Evolutionary conservation across 2,888 invertebrate species (phyloP).

Genomic region (Standfussiana lucernea): DNA sequence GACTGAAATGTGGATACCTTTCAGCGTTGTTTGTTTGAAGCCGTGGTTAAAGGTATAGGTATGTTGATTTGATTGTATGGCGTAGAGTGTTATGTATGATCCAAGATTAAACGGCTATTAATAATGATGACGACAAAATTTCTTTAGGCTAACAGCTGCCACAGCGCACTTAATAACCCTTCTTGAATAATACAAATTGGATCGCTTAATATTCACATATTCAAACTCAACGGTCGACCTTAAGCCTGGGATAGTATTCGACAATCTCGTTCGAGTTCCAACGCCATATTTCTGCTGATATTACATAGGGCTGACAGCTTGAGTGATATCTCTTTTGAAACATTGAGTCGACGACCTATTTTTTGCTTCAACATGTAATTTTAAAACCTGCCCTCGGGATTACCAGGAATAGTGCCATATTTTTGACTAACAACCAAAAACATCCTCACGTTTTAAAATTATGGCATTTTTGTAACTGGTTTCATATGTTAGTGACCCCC

Average conservation of each 20-base stretch:
- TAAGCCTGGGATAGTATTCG: conserved; percentile 50
- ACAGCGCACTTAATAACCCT: conserved; percentile 40
- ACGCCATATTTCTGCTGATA: conserved; percentile 21
- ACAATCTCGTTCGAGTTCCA: conserved; percentile 36
- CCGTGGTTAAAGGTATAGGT: neutral
- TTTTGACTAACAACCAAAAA: conserved; percentile 73
- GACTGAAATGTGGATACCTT: conserved; percentile 26
- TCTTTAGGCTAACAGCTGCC: conserved; percentile 31
- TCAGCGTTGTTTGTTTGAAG: conserved; percentile 4
- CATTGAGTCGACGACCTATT: conserved; percentile 55
- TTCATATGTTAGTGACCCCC: conserved; percentile 82
- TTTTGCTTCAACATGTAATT: conserved; percentile 54
- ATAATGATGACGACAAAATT: conserved; percentile 12
- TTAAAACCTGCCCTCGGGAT: conserved; percentile 51
- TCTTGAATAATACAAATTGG: conserved; percentile 48
- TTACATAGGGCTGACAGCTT: conserved; percentile 43
- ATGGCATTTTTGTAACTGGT: conserved; percentile 82
- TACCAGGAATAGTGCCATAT: conserved; percentile 76
- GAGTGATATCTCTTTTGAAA: conserved; percentile 50
- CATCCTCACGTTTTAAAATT: conserved; percentile 72
- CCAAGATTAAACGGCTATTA: conserved; percentile 13
- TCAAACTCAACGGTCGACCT: conserved; percentile 43
- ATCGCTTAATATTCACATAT: conserved; percentile 55
- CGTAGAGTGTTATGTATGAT: neutral
- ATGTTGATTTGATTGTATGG: neutral